Percentiles rank a stretch among this genome's conserved stretches.
phyloP scores from a whole-genome alignment of 2,888 invertebrate genomes.

The Muschampia plurimacula region DNA sequence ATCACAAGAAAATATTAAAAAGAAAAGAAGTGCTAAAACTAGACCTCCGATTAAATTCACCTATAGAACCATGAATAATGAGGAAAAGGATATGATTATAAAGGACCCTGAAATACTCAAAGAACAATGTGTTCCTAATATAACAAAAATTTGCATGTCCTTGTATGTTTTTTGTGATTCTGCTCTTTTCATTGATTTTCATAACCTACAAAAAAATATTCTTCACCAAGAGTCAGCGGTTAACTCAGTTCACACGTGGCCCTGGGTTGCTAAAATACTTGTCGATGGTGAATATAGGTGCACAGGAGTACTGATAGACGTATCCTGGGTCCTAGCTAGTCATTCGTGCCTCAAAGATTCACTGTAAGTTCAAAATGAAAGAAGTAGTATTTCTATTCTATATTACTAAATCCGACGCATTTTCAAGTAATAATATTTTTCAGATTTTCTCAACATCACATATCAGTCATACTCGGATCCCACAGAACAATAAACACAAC shows the following conservation, averaged over 20 bases:
- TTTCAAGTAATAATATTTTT: conserved; percentile 40
- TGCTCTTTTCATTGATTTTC: conserved; percentile 69
- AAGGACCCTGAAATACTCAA: conserved; percentile 70
- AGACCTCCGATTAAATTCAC: conserved; percentile 65
- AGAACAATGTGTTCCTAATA: conserved; percentile 76
- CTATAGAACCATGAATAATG: conserved; percentile 55
- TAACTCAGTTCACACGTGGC: conserved; percentile 73
- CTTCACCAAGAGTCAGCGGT: conserved; percentile 53
- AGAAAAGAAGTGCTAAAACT: conserved; percentile 55
- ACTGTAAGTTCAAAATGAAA: conserved; percentile 57
- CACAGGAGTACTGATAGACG: conserved; percentile 88
- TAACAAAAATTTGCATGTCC: conserved; percentile 81
- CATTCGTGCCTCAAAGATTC: conserved; percentile 81
- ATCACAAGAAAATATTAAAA: conserved; percentile 52
- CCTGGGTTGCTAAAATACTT: conserved; percentile 91
- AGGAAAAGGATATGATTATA: conserved; percentile 58
- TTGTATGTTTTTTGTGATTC: conserved; percentile 84
- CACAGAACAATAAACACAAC: conserved; percentile 85
- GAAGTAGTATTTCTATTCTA: background rate
- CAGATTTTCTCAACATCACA: conserved; percentile 85
- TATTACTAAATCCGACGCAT: too few relatives aligned
- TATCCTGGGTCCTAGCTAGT: conserved; percentile 88
- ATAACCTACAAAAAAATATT: conserved; percentile 56
- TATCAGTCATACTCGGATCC: conserved; percentile 89
- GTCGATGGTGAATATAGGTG: conserved; percentile 89